Conservation (phyloP, 1,140 invertebrate species). For the Sinonovacula constricta region DNA sequence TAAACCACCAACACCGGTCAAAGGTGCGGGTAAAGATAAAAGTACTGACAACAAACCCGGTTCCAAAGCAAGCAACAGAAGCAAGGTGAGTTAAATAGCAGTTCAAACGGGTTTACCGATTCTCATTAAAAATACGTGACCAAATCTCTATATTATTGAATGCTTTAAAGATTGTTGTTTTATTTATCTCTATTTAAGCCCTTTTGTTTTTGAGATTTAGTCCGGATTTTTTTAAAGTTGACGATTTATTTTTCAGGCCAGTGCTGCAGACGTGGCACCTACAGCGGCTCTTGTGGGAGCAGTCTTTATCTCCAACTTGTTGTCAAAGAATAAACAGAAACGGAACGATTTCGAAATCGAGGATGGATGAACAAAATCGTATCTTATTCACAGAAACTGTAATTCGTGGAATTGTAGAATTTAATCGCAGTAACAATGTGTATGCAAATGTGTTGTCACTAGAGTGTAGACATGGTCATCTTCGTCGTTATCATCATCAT, state of each 20-base stretch:
- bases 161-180: background rate
- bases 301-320: conserved; percentile 32
- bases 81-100: background rate
- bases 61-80: conserved; percentile 16
- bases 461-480: no score
- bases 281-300: conserved; percentile 38
- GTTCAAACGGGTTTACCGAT: background rate
- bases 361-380: no score
- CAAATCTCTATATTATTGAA: background rate
- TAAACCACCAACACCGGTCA: conserved; percentile 21
- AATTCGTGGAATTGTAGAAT: no score
- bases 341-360: conserved; percentile 20
- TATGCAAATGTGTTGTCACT: no score
- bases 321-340: conserved; percentile 22
- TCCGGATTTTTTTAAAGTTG: background rate
- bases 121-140: background rate
- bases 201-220: background rate
- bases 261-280: conserved; percentile 23
- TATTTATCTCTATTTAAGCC: background rate
- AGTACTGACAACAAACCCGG: conserved; percentile 13
- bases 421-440: no score
- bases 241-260: conserved; percentile 13
- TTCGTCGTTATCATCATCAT: no score
- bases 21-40: background rate
- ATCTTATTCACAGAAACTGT: no score